These are phyloP conservation scores for Meloidogyne exigua DNA, from an alignment of 1,140 invertebrate genomes.

Conservation along the genomic window DNA sequence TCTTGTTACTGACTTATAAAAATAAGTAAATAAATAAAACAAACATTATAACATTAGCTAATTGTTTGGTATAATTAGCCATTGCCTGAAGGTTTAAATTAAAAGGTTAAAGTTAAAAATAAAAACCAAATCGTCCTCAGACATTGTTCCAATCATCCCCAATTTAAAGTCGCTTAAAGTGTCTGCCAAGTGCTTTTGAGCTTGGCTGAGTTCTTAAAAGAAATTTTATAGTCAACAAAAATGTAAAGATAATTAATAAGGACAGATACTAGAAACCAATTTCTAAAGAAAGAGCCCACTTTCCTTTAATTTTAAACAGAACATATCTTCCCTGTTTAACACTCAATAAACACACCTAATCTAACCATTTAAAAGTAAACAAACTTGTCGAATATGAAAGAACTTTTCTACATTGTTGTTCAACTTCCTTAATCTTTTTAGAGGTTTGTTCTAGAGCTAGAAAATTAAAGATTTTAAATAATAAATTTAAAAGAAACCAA, in stretches of 20 bases:
- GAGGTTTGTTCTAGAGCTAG: slow-evolving; percentile 90
- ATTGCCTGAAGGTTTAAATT: neutral
- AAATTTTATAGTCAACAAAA: too few relatives aligned
- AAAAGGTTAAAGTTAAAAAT: neutral
- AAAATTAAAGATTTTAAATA: slow-evolving; percentile 67
- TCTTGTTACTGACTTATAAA: neutral
- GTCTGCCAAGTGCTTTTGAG: slow-evolving; percentile 82
- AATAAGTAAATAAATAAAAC: neutral
- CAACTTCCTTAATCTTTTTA: slow-evolving; percentile 88
- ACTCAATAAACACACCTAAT: too few relatives aligned
- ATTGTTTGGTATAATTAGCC: slow-evolving; percentile 23
- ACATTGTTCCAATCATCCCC: slow-evolving; percentile 90
- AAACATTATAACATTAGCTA: slow-evolving; percentile 21
- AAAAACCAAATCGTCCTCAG: slow-evolving; percentile 84
- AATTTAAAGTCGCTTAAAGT: slow-evolving; percentile 88
- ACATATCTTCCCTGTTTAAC: too few relatives aligned
- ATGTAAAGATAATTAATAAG: too few relatives aligned
- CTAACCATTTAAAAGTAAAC: neutral
- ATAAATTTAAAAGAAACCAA: neutral
- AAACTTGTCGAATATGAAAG: slow-evolving; percentile 64
- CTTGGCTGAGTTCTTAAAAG: slow-evolving; percentile 75
- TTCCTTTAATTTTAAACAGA: too few relatives aligned
- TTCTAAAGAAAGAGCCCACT: too few relatives aligned
- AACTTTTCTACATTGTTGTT: slow-evolving; percentile 91
- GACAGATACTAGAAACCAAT: too few relatives aligned